These are phyloP conservation scores for Chaetodon trifascialis DNA, from an alignment of 2,113 vertebrate genomes.

Conservation along the genomic window DNA sequence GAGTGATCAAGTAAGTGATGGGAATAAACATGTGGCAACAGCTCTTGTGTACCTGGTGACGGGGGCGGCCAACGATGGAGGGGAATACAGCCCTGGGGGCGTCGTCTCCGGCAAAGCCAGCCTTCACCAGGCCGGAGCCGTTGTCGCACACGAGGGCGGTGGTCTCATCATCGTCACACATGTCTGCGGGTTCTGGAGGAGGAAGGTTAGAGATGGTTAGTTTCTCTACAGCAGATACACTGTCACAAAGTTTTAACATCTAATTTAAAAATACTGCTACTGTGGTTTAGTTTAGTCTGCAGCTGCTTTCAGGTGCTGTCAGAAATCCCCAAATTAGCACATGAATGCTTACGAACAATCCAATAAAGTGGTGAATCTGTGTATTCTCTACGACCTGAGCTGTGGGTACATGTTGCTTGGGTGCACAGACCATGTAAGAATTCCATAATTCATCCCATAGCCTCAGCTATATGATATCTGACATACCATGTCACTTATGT, in stretches of 20 bases:
- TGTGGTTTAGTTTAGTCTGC: neutral
- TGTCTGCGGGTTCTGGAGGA: constrained; percentile 81
- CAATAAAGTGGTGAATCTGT: neutral
- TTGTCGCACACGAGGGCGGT: constrained; percentile 97
- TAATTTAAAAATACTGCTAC: neutral
- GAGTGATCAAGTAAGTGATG: neutral
- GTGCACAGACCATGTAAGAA: neutral
- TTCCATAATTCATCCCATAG: neutral
- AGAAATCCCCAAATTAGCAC: neutral
- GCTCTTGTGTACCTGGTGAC: constrained; percentile 89
- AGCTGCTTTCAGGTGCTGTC: neutral
- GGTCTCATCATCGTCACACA: constrained; percentile 97
- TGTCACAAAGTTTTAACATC: neutral
- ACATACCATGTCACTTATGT: neutral
- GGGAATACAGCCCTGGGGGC: constrained; percentile 96
- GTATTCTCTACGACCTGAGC: neutral
- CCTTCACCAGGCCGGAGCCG: constrained; percentile 96
- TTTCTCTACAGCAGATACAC: neutral
- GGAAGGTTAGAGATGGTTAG: neutral
- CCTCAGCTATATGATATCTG: neutral
- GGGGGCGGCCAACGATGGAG: constrained; percentile 95
- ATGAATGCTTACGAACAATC: neutral
- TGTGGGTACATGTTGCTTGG: neutral
- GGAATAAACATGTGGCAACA: neutral
- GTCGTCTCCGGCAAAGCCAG: constrained; percentile 95